A percentile compares a stretch with the other conserved stretches of the same genome.
Conservation (phyloP, 2,888 invertebrate species). For the Drosophila tanythrix region DNA sequence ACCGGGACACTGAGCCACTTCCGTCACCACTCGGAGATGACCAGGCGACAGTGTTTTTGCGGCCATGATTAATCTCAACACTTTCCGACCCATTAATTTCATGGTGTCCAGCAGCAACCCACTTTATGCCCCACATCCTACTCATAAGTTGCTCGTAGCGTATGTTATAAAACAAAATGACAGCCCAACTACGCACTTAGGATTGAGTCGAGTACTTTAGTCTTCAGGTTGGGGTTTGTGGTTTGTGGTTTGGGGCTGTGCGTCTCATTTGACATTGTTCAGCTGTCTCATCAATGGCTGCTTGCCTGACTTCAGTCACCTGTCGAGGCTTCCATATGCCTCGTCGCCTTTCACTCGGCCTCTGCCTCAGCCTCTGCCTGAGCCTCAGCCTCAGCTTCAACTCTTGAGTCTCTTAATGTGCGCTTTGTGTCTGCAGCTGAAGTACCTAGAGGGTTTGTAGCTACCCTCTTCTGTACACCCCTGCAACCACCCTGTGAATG, state of each 20-base stretch:
- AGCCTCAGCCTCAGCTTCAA: constrained; percentile 16
- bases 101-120: constrained; percentile 23
- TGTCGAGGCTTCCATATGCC: constrained; percentile 38
- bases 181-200: constrained; percentile 33
- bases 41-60: constrained; percentile 51
- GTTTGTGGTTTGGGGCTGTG: not conserved
- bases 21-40: constrained; percentile 24
- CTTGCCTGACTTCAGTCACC: constrained; percentile 43
- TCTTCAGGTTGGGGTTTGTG: not conserved
- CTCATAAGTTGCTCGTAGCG: constrained; percentile 3
- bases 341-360: constrained; percentile 33
- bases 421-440: constrained; percentile 32
- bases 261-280: constrained; percentile 29
- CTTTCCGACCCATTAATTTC: constrained; percentile 82
- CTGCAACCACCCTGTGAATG: constrained; percentile 8
- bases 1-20: constrained; percentile 26
- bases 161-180: constrained; percentile 35
- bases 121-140: not conserved
- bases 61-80: constrained; percentile 79
- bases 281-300: constrained; percentile 49
- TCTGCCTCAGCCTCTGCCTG: not conserved
- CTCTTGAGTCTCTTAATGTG: constrained; percentile 45
- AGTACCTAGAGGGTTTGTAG: constrained; percentile 32
- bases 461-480: not conserved
- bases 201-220: constrained; percentile 16